Evolutionary conservation across 2,113 vertebrate species (phyloP).

Genomic region (Electrona antarctica): DNA sequence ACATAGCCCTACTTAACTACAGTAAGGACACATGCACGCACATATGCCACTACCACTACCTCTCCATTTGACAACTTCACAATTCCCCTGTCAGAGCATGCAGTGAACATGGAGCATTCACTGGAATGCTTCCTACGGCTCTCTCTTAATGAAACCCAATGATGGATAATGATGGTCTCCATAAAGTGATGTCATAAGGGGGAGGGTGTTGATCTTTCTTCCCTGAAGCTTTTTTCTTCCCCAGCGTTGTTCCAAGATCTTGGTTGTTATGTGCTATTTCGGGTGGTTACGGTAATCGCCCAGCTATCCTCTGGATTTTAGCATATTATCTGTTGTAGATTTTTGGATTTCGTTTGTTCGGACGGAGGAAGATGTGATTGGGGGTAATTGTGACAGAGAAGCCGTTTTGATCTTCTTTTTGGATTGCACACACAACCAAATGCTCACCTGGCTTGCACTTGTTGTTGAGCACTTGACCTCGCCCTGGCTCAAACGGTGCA

Average conservation of each 20-base stretch:
- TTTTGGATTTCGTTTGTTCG: constrained; percentile 71
- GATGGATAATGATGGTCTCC: constrained; percentile 52
- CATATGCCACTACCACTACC: neutral
- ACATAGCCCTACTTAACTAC: neutral
- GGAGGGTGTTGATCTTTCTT: constrained; percentile 10
- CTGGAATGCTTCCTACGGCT: constrained; percentile 31
- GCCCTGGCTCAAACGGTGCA: too few relatives aligned
- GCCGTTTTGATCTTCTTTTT: constrained; percentile 7
- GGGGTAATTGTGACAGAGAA: constrained; percentile 30
- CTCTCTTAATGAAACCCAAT: constrained; percentile 10
- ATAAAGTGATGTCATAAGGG: constrained; percentile 60
- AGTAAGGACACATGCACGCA: constrained; percentile 6
- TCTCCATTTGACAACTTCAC: constrained; percentile 30
- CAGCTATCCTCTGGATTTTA: constrained; percentile 62
- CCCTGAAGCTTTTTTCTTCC: constrained; percentile 59
- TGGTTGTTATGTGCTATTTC: constrained; percentile 68
- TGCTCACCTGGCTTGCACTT: too few relatives aligned
- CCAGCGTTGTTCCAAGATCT: constrained; percentile 54
- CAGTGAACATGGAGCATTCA: constrained; percentile 14
- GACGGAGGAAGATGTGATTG: constrained; percentile 54
- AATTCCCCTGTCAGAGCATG: neutral
- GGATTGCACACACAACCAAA: constrained; percentile 15
- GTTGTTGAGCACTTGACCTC: too few relatives aligned
- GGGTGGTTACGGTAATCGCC: constrained; percentile 70
- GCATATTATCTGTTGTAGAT: constrained; percentile 64